Percentiles rank a stretch among this genome's conserved stretches.
phyloP scores from a whole-genome alignment of 2,113 vertebrate species.

The Brachypodius melanocephalos region DNA sequence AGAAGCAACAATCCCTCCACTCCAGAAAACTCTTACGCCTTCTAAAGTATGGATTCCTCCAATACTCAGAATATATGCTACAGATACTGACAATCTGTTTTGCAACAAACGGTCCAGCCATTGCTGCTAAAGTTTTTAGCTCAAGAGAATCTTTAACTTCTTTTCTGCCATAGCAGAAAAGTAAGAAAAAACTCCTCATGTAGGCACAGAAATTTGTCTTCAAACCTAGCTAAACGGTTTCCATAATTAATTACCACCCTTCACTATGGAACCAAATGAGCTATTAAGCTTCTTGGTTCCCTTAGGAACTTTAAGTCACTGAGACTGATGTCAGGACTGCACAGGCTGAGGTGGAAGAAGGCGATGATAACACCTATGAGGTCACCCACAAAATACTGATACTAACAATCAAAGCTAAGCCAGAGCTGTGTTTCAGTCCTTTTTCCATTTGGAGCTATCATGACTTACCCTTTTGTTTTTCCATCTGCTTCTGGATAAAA shows the following conservation, averaged over 20 bases:
- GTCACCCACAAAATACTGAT: not conserved
- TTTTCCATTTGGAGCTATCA: not conserved
- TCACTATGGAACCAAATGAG: not conserved
- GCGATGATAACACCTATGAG: not conserved
- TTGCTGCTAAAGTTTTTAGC: not conserved
- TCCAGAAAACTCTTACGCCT: not conserved
- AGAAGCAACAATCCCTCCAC: not conserved
- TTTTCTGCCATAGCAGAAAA: not conserved
- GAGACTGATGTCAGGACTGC: not conserved
- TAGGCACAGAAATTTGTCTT: not conserved
- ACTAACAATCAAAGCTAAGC: not conserved
- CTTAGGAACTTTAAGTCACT: not conserved
- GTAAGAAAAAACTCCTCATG: not conserved
- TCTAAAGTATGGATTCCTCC: not conserved
- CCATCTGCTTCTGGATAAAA: conserved; percentile 93
- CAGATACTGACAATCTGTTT: not conserved
- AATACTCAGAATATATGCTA: not conserved
- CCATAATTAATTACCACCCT: not conserved
- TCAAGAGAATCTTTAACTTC: not conserved
- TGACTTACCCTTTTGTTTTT: conserved; percentile 88
- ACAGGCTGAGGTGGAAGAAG: not conserved
- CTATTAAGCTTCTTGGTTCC: not conserved
- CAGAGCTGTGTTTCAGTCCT: not conserved
- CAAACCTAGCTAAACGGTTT: not conserved
- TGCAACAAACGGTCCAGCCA: not conserved